Evolutionary conservation across 2,797 vertebrate species (phyloP).

Genomic region (Lemur catta): DNA sequence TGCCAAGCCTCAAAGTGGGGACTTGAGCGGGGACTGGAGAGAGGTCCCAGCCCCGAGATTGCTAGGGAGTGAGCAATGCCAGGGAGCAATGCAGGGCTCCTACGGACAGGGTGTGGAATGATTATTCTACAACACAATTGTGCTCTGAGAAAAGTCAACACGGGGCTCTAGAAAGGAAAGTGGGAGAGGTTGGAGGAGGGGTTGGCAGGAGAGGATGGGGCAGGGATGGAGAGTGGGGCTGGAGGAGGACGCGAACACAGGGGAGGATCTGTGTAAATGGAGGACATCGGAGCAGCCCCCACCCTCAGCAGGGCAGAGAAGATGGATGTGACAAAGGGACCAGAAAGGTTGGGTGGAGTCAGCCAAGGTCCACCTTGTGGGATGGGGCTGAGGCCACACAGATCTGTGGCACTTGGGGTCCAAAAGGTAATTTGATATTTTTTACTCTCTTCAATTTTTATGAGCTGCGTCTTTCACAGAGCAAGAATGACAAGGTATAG

Average conservation of each 20-base stretch:
- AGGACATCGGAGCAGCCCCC: fast-evolving
- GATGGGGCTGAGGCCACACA: not conserved
- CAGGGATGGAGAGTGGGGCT: not conserved
- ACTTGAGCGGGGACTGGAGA: not conserved
- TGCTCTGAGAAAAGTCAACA: not conserved
- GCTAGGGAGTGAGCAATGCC: not conserved
- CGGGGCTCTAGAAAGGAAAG: not conserved
- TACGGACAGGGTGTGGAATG: not conserved
- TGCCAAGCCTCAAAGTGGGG: not conserved
- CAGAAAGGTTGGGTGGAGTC: not conserved
- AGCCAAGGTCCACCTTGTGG: not conserved
- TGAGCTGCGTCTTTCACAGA: not conserved
- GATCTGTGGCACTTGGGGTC: not conserved
- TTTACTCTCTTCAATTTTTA: not conserved
- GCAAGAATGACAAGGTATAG: not conserved
- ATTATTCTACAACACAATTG: not conserved
- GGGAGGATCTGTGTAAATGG: not conserved
- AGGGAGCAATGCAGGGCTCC: not conserved
- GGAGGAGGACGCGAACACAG: not conserved
- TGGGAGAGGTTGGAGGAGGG: not conserved
- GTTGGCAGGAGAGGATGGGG: not conserved
- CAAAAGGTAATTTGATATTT: not conserved
- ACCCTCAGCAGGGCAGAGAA: not conserved
- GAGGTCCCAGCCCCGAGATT: not conserved
- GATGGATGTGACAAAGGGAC: not conserved